Conservation (phyloP, 2,888 invertebrate species). For the Agrochola circellaris region DNA sequence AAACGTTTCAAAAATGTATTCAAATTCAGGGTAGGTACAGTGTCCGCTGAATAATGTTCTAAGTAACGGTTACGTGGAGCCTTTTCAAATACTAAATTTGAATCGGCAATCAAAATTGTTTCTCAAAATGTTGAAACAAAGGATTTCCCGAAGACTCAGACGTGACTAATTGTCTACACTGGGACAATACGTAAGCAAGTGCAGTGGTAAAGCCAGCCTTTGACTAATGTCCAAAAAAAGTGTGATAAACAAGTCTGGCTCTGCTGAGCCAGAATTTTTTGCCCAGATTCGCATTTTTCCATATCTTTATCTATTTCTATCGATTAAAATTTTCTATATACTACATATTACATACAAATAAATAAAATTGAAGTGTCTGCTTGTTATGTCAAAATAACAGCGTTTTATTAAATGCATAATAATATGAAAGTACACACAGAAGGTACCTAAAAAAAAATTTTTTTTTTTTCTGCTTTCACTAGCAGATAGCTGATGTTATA, state of each 20-base stretch:
- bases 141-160: neutral
- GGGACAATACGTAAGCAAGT: neutral
- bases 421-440: no score
- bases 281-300: neutral
- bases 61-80: neutral
- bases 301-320: neutral
- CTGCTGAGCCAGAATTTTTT: neutral
- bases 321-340: no score
- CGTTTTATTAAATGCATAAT: no score
- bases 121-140: neutral
- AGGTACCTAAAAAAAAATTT: no score
- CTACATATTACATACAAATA: no score
- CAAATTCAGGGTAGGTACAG: neutral
- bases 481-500: no score
- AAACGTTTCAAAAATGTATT: neutral
- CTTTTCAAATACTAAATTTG: neutral
- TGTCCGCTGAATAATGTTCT: neutral
- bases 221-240: no score
- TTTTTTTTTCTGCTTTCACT: no score
- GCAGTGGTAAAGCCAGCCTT: neutral
- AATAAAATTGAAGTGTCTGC: no score
- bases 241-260: no score
- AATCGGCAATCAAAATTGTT: neutral
- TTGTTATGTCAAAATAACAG: no score
- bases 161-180: conserved; percentile 5